Percentiles rank a stretch among this genome's conserved stretches.
Conservation (phyloP, 2,797 vertebrate species). For the Myripristis jacobus region DNA sequence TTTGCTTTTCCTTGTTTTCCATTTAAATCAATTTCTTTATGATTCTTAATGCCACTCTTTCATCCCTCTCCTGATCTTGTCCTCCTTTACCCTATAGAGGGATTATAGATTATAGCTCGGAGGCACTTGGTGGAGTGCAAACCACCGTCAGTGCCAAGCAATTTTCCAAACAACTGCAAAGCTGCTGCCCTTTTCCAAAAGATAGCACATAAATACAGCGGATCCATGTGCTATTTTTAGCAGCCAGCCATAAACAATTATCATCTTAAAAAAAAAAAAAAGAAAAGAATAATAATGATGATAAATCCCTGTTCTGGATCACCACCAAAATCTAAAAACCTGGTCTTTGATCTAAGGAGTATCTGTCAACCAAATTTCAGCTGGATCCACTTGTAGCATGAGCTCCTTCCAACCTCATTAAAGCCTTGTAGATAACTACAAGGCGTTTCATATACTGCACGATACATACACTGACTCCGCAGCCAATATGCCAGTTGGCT, state of each 20-base stretch:
- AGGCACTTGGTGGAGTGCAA: background rate
- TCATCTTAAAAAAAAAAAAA: too few species aligned
- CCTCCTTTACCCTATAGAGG: background rate
- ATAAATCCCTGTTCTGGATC: too few species aligned
- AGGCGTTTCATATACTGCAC: too few species aligned
- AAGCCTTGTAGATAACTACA: too few species aligned
- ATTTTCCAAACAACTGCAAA: background rate
- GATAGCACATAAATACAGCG: too few species aligned
- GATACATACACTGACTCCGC: too few species aligned
- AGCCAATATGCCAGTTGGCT: background rate
- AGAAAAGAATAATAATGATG: too few species aligned
- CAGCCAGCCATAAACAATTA: too few species aligned
- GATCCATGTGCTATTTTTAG: too few species aligned
- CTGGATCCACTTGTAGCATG: background rate
- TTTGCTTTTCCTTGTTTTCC: background rate
- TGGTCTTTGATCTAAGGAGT: background rate
- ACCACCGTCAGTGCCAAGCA: slow-evolving; percentile 1
- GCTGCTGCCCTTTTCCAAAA: too few species aligned
- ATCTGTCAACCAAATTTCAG: background rate
- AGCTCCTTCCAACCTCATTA: too few species aligned
- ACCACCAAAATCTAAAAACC: too few species aligned
- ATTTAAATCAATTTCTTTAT: background rate
- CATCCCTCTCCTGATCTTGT: background rate
- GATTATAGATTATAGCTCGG: background rate
- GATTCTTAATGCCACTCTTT: background rate